phyloP scores from a whole-genome alignment of 2,888 invertebrate genomes.

The Phragmatobia fuliginosa region DNA sequence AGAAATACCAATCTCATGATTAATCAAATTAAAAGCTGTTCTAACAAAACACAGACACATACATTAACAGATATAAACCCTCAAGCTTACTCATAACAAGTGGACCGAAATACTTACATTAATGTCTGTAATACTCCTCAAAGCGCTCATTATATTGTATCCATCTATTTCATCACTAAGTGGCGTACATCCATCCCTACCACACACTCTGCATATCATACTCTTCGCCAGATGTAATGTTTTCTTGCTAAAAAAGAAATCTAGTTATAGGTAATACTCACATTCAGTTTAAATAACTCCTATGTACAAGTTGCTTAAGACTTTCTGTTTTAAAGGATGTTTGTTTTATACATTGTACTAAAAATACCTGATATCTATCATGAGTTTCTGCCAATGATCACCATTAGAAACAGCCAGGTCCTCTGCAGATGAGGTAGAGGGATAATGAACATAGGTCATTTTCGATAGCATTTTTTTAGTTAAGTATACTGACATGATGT shows the following conservation, averaged over 20 bases:
- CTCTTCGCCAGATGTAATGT: slow-evolving; percentile 66
- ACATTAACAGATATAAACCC: not conserved
- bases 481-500: slow-evolving; percentile 74
- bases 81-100: not conserved
- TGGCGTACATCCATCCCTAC: slow-evolving; percentile 71
- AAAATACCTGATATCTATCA: slow-evolving; percentile 62
- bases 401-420: slow-evolving; percentile 56
- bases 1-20: too few species aligned
- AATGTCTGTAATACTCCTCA: slow-evolving; percentile 74
- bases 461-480: slow-evolving; percentile 77
- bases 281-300: not conserved
- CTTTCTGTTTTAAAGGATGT: not conserved
- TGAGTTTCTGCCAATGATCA: slow-evolving; percentile 77
- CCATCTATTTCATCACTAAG: slow-evolving; percentile 73
- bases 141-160: slow-evolving; percentile 73
- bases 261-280: not conserved
- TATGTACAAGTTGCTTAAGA: not conserved
- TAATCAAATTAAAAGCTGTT: not conserved
- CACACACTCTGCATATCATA: slow-evolving; percentile 79
- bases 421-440: slow-evolving; percentile 49
- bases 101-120: slow-evolving; percentile 62
- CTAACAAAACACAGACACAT: not conserved
- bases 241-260: slow-evolving; percentile 59
- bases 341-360: not conserved
- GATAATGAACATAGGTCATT: slow-evolving; percentile 69